These are phyloP conservation scores for Brenthis ino DNA, from an alignment of 2,888 invertebrate genomes.

Conservation along the genomic window DNA sequence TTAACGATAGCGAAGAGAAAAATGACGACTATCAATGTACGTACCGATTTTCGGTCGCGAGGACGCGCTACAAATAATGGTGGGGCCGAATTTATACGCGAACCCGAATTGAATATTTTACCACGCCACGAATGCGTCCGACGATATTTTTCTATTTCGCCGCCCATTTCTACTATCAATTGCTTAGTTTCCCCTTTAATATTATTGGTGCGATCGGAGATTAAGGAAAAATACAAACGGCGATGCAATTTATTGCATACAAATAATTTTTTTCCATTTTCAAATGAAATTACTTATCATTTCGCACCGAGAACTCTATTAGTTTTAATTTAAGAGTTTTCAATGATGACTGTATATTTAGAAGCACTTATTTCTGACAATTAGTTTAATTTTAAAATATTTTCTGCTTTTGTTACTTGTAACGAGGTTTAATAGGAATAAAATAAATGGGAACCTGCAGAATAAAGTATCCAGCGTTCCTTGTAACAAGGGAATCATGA, in stretches of 20 bases:
- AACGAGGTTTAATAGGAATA: constrained; percentile 42
- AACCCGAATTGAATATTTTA: constrained; percentile 82
- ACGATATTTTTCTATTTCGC: constrained; percentile 80
- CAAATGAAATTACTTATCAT: constrained; percentile 8
- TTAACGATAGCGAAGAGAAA: constrained; percentile 81
- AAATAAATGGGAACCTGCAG: constrained; percentile 39
- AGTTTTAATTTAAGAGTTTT: too few species aligned
- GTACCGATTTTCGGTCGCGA: constrained; percentile 79
- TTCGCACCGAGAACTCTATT: too few species aligned
- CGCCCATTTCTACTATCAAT: constrained; percentile 80
- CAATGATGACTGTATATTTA: not conserved
- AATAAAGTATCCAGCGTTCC: constrained; percentile 39
- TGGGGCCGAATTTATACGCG: constrained; percentile 78
- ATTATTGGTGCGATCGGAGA: constrained; percentile 65
- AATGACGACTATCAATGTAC: constrained; percentile 80
- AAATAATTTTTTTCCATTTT: constrained; percentile 10
- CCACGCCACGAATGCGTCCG: constrained; percentile 78
- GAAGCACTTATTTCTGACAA: not conserved
- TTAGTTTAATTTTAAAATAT: constrained; percentile 23
- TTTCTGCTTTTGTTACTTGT: constrained; percentile 31
- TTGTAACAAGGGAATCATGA: constrained; percentile 42
- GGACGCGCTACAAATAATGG: constrained; percentile 79
- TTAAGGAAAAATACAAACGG: constrained; percentile 36
- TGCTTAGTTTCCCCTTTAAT: constrained; percentile 79
- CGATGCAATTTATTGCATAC: constrained; percentile 25